A percentile compares a stretch with the other conserved stretches of the same genome.
Conservation (phyloP, 2,113 vertebrate species). For the Recurvirostra avosetta region DNA sequence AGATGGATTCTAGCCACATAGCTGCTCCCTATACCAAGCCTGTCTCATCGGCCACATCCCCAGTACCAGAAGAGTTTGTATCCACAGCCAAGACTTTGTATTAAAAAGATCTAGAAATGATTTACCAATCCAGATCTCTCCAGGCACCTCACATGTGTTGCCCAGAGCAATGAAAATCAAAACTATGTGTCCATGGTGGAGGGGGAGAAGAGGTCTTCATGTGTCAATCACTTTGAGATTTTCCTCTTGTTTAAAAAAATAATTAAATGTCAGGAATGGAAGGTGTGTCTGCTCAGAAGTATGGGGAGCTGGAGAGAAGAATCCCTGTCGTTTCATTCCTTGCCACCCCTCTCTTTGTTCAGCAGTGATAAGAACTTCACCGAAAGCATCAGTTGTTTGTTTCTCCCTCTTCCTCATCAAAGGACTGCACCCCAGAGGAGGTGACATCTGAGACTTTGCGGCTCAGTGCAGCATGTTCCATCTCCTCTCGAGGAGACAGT, state of each 20-base stretch:
- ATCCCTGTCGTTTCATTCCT: conserved; percentile 33
- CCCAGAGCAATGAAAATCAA: conserved; percentile 44
- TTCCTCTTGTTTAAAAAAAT: conserved; percentile 56
- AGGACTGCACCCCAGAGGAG: conserved; percentile 85
- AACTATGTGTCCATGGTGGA: neutral
- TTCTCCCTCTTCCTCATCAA: conserved; percentile 89
- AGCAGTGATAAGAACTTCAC: conserved; percentile 25
- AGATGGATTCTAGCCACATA: neutral
- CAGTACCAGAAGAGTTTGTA: conserved; percentile 8
- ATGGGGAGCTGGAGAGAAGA: conserved; percentile 47
- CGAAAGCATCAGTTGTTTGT: conserved; percentile 77
- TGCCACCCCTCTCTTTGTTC: conserved; percentile 36
- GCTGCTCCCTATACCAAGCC: neutral
- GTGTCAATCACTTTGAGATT: conserved; percentile 2
- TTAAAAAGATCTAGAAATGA: conserved; percentile 39
- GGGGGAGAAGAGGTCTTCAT: neutral
- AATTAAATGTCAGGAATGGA: conserved; percentile 44
- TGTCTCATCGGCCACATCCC: neutral
- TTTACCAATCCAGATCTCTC: conserved; percentile 57
- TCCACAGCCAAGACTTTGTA: conserved; percentile 36
- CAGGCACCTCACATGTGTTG: conserved; percentile 41
- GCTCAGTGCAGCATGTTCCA: conserved; percentile 84
- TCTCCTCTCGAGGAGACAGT: conserved; percentile 86
- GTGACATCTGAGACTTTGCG: conserved; percentile 90
- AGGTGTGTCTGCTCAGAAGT: conserved; percentile 20